These are phyloP conservation scores for Ceratotherium simum DNA, from an alignment of 2,113 vertebrate genomes.

Conservation along the genomic window DNA sequence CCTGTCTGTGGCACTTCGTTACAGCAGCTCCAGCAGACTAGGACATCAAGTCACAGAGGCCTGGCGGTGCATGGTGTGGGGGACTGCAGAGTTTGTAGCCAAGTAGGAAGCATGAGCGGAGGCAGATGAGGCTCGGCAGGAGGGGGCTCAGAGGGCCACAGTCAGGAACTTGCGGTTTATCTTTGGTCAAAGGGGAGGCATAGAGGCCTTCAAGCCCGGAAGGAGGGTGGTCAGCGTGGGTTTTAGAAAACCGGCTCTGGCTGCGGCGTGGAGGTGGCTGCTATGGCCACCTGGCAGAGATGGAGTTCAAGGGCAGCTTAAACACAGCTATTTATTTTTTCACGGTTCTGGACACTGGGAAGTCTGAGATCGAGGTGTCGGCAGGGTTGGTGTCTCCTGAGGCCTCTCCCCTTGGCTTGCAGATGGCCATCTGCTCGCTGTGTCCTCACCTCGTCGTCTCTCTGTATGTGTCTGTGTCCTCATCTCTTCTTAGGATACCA, in stretches of 20 bases:
- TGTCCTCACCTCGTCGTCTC: neutral
- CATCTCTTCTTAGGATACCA: neutral
- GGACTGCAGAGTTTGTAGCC: neutral
- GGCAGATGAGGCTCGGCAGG: neutral
- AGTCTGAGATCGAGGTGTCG: neutral
- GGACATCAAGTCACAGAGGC: neutral
- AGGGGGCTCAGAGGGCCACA: fast-evolving
- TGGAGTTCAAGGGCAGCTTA: neutral
- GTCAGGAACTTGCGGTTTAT: neutral
- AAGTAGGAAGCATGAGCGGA: fast-evolving
- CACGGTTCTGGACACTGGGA: neutral
- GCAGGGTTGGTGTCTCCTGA: fast-evolving
- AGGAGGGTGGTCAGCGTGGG: neutral
- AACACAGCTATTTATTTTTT: neutral
- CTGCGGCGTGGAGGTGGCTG: neutral
- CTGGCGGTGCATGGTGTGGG: fast-evolving
- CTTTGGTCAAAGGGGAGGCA: neutral
- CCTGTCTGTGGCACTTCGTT: neutral
- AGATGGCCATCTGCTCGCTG: neutral
- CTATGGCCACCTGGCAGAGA: neutral
- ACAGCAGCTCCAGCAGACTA: neutral
- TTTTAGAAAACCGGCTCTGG: neutral
- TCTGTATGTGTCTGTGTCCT: neutral
- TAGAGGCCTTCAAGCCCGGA: neutral
- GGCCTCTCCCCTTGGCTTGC: neutral